These are phyloP conservation scores for Megalops cyprinoides DNA, from an alignment of 2,797 vertebrate species.

Conservation along the genomic window DNA sequence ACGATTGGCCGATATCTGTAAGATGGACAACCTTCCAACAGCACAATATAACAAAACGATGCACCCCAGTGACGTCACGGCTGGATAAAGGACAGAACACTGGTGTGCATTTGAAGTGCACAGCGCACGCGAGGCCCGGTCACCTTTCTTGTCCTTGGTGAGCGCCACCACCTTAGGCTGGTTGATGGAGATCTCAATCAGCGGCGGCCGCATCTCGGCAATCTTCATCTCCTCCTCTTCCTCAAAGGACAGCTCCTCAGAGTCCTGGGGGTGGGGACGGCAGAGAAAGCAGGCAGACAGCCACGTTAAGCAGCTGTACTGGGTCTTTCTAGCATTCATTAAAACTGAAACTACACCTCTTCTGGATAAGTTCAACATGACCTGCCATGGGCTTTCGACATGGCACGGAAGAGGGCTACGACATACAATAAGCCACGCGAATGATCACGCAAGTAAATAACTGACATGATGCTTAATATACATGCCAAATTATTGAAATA, in stretches of 20 bases:
- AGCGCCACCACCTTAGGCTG: slow-evolving; percentile 97
- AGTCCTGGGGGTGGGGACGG: slow-evolving; percentile 76
- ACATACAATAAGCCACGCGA: neutral
- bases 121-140: neutral
- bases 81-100: neutral
- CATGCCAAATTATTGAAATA: neutral
- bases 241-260: slow-evolving; percentile 95
- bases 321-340: neutral
- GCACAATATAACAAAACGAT: neutral
- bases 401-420: neutral
- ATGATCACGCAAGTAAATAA: neutral
- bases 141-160: slow-evolving; percentile 95
- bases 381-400: neutral
- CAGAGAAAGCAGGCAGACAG: neutral
- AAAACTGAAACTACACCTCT: neutral
- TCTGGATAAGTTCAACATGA: neutral
- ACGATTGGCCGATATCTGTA: no score
- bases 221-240: slow-evolving; percentile 98
- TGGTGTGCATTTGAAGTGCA: neutral
- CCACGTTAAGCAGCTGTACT: no score
- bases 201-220: slow-evolving; percentile 93
- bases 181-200: slow-evolving; percentile 95
- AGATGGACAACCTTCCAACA: neutral
- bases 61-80: neutral
- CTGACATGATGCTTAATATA: neutral